phyloP scores from a whole-genome alignment of 92 coral and sea anemone species.

The Palythoa grandiflora region DNA sequence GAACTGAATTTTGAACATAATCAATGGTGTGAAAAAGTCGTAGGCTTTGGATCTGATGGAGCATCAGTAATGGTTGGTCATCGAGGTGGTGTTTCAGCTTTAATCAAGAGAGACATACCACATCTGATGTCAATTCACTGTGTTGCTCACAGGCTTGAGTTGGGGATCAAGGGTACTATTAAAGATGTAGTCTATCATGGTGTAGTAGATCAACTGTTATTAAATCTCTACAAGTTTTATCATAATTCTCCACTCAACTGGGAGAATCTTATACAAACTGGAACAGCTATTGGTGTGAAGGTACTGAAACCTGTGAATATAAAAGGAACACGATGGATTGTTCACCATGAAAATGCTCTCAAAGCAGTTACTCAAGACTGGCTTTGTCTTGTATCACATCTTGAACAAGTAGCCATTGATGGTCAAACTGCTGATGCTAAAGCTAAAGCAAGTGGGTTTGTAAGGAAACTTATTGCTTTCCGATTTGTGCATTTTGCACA shows the following conservation, averaged over 20 bases:
- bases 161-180: conserved; percentile 51
- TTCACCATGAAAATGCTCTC: conserved; percentile 49
- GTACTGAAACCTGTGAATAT: conserved; percentile 51
- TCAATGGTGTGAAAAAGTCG: conserved; percentile 51
- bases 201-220: conserved; percentile 33
- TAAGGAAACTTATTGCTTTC: conserved; percentile 53
- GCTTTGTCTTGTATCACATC: conserved; percentile 49
- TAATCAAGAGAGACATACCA: conserved; percentile 21
- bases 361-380: conserved; percentile 52
- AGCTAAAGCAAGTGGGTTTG: conserved; percentile 60
- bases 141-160: conserved; percentile 66
- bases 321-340: conserved; percentile 57
- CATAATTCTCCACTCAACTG: conserved; percentile 56
- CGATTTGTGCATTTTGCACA: conserved; percentile 56
- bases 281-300: conserved; percentile 34
- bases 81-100: conserved; percentile 56
- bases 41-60: conserved; percentile 61
- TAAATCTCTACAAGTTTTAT: conserved; percentile 45
- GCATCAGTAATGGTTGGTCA: conserved; percentile 55
- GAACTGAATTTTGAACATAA: conserved; percentile 46
- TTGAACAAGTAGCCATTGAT: conserved; percentile 53
- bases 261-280: conserved; percentile 41
- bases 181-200: conserved; percentile 46
- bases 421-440: conserved; percentile 56
- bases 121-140: conserved; percentile 48